phyloP scores from a whole-genome alignment of 2,888 invertebrate species.

The Rhamnusium bicolor region DNA sequence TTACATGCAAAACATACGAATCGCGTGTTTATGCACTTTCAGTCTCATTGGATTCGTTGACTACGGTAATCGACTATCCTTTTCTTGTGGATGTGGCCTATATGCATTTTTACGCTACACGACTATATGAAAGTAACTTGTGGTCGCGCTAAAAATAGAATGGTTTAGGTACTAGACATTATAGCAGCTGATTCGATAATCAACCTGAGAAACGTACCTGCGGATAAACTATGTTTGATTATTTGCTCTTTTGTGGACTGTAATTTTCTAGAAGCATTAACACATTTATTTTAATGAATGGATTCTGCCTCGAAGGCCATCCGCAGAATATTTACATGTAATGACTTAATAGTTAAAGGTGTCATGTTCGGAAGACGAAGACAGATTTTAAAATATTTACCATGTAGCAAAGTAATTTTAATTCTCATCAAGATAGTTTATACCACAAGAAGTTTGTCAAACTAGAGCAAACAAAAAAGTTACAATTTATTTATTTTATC shows the following conservation, averaged over 20 bases:
- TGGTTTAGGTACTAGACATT: not conserved
- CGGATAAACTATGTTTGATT: not conserved
- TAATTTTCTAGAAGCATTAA: not conserved
- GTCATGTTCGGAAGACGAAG: no score
- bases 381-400: no score
- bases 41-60: not conserved
- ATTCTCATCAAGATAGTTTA: no score
- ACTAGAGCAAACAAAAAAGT: no score
- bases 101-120: constrained; percentile 3
- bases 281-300: constrained; percentile 7
- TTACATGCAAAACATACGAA: not conserved
- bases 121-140: constrained; percentile 26
- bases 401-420: no score
- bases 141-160: constrained; percentile 31
- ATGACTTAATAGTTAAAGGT: not conserved
- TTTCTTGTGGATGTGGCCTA: constrained; percentile 20
- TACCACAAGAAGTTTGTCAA: no score
- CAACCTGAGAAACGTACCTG: not conserved
- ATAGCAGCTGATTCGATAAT: not conserved
- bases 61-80: not conserved
- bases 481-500: no score
- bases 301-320: not conserved
- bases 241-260: not conserved
- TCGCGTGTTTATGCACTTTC: constrained; percentile 33
- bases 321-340: not conserved